phyloP scores from a whole-genome alignment of 2,113 vertebrate genomes.

The Sapajus apella region DNA sequence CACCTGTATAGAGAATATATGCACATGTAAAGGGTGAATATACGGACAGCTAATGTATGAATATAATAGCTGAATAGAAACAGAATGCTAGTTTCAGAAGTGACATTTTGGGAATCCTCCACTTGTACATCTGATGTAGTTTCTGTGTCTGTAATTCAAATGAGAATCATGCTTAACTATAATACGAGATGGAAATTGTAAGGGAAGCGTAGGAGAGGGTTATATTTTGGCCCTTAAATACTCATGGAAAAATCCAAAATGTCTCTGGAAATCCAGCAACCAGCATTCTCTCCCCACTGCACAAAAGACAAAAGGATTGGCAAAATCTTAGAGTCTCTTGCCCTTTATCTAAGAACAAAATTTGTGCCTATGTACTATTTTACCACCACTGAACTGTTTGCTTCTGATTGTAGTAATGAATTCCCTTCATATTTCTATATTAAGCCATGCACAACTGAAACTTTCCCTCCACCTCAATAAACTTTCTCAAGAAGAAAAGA shows the following conservation, averaged over 20 bases:
- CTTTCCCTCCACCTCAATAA: neutral
- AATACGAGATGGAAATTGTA: neutral
- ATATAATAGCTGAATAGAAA: neutral
- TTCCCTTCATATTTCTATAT: neutral
- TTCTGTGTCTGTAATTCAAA: constrained; percentile 4
- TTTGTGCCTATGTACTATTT: neutral
- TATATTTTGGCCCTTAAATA: neutral
- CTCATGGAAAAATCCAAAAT: neutral
- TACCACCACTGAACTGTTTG: neutral
- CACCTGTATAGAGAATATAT: neutral
- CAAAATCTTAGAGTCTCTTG: neutral
- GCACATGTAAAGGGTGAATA: neutral
- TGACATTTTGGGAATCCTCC: constrained; percentile 4
- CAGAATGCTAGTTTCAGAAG: constrained; percentile 26
- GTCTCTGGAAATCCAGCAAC: neutral
- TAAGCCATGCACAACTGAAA: neutral
- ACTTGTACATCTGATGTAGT: neutral
- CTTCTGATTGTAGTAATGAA: neutral
- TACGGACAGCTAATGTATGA: neutral
- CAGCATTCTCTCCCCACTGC: fast-evolving
- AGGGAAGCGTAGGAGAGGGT: neutral
- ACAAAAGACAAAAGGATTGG: neutral
- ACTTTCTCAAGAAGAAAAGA: neutral
- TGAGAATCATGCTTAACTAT: neutral
- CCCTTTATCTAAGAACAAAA: neutral